Base-by-base conservation (phyloP, 2,888 invertebrate genomes). In the Drosophila trichaetosa region DNA sequence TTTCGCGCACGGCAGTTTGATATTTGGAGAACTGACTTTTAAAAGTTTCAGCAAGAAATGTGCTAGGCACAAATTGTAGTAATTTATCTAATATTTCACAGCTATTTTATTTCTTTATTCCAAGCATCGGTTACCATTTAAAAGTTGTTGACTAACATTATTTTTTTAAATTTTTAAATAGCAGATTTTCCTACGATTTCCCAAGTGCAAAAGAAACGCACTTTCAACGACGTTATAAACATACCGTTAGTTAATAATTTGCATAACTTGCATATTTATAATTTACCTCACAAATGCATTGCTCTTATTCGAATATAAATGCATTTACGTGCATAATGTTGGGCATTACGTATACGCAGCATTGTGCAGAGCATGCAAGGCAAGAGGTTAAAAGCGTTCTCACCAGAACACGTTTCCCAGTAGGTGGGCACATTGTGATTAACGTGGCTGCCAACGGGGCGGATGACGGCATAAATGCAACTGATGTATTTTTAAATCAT, bases 341-440 rank as follows among this genome's bases (percentile, higher is more conserved):
- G 27, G 24, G n/a, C 51, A 79, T 76, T 70, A 65, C 61, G 73
- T 29, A 68, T 70, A 70, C 76, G 72, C 58, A 61, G 34, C 52
- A 49, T 61, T 58, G 52, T 36, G 61, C 42, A 46, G 42, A 60
- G 21, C 48, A 61, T 67, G 56, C 57, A 52, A 64, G 53, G 24
- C 46, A 66, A 85, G 42, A 59, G 58, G 46, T 31, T 62, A 33
- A 40, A 13, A 56, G 29, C 16, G 31, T 49, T 48, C 21, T 16
- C 21, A 42, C n/a, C 21, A 36, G 21, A 7, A 54, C 18, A 31
- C 29, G 18, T 24, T 65, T 31, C 36, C 24, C 67, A 57, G 60
- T 56, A 51, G 48, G 33, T 60, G 76, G 71, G 51, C 70, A 49
- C 71, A 63, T 60, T 69, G 38, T 75, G 80, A 80, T 68, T 80